Evolutionary conservation across 2,797 vertebrate species (phyloP).

Genomic region (Xiphorhynchus erythropygius): DNA sequence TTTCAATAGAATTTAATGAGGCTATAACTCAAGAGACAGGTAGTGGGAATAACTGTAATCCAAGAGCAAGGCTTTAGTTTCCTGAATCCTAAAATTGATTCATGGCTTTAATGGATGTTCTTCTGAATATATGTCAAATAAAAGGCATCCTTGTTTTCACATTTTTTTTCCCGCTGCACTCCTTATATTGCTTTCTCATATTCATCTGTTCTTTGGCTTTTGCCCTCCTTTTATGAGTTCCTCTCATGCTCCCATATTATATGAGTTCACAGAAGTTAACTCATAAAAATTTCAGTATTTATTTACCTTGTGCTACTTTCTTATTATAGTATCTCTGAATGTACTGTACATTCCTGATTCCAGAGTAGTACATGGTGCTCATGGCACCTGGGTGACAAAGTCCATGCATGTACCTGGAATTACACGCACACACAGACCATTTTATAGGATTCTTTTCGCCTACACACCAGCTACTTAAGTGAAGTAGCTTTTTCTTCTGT

Average conservation of each 20-base stretch:
- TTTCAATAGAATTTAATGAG: conserved; percentile 10
- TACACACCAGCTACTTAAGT: not conserved
- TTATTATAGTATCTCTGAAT: not conserved
- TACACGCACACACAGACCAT: not conserved
- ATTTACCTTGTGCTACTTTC: conserved; percentile 15
- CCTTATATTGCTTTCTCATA: not conserved
- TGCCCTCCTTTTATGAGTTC: conserved; percentile 54
- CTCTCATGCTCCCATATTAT: not conserved
- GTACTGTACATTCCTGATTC: conserved; percentile 59
- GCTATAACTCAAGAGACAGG: conserved; percentile 3
- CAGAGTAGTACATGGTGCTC: not conserved
- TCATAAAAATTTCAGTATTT: conserved; percentile 58
- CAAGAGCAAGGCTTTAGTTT: conserved; percentile 9
- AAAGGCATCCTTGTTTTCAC: not conserved
- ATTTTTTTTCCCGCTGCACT: not conserved
- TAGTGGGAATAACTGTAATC: conserved; percentile 14
- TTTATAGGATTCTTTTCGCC: not conserved
- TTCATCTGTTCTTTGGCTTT: conserved; percentile 17
- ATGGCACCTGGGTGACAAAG: not conserved
- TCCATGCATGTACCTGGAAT: not conserved
- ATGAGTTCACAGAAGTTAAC: conserved; percentile 2
- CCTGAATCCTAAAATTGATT: conserved; percentile 15
- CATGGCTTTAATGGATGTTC: not conserved
- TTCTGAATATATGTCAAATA: not conserved
- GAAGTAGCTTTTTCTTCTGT: not conserved